Evolutionary conservation across 2,113 vertebrate genomes (phyloP).

Genomic region (Trogon melanurus): DNA sequence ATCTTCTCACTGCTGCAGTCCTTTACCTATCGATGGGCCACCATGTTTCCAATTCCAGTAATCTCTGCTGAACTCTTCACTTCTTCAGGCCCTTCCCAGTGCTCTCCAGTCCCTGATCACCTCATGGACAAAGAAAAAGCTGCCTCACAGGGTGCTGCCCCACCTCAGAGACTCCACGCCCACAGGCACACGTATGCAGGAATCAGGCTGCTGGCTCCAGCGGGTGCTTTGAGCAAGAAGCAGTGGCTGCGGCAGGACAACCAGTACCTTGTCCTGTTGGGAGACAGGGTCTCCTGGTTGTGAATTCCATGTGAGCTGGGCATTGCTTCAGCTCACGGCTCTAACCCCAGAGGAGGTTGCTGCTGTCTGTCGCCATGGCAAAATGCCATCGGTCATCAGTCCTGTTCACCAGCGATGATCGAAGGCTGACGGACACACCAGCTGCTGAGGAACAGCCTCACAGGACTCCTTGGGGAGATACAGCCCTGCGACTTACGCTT

Average conservation of each 20-base stretch:
- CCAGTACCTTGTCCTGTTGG: neutral
- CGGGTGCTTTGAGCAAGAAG: rapidly evolving
- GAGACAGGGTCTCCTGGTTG: neutral
- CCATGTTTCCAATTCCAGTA: rapidly evolving
- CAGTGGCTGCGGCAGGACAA: neutral
- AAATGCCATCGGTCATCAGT: neutral
- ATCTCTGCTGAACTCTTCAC: neutral
- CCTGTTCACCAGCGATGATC: neutral
- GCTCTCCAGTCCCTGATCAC: neutral
- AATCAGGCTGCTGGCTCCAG: neutral
- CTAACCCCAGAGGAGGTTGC: neutral
- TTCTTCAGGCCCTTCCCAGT: neutral
- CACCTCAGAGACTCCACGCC: rapidly evolving
- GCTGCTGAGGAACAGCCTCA: neutral
- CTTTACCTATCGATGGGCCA: rapidly evolving
- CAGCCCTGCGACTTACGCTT: rapidly evolving
- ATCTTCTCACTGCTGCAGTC: rapidly evolving
- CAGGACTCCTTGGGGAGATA: neutral
- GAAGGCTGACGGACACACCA: neutral
- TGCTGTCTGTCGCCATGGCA: neutral
- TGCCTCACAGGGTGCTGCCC: neutral
- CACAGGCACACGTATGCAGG: rapidly evolving
- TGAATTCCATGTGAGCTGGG: rapidly evolving
- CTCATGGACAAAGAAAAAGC: rapidly evolving
- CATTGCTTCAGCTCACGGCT: neutral